Base-by-base conservation (phyloP, 2,113 vertebrate species). In the Seriola aureovittata region DNA sequence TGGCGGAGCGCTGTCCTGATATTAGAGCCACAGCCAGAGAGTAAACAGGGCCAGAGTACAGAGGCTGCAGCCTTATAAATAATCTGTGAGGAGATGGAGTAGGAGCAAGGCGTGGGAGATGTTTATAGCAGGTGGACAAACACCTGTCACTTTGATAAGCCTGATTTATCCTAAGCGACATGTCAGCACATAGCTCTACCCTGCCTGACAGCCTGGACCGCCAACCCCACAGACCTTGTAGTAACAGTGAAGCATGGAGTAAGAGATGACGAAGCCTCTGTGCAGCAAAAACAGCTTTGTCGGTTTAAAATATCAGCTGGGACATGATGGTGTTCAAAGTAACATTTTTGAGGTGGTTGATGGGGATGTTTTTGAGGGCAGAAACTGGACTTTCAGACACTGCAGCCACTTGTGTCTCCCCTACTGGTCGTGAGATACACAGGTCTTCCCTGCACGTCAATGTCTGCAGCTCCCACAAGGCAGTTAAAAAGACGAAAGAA, bases 121-220 rank as follows among this genome's bases (percentile, higher is more conserved):
- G 96, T 96, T 96, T 70, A 91, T 44, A 70, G 97, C 96, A 97
- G 96, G 96, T 96, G 96, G 96, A 97, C 91, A 92, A 97, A 97
- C 96, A 97, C 96, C 97, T 96, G 96, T 94, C 94, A 54, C 91
- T 93, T 95, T 95, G 96, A 95, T 94, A 94, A 95, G 94, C 88
- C 93, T 95, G 96, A 97, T 98, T 97, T 96, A 97, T 96, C 96
- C 96, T 93, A 91, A 92, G 88, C 91, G 93, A 90, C 91, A 94
- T 89, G 81, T 93, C 95, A 94, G 96, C 93, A 95, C 91, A 95
- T 97, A 95, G 93, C 93, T 97, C 95, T 95, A 89, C 81, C 80
- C 92, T 78, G 80, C 90, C 90, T 92, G 94, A 94, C 94, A 94
- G 95, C 95, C 91, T 80, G 94, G 94, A 93, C 90, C 13, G 68